Percentiles rank a stretch among this genome's conserved stretches.
Evolutionary conservation across 2,888 invertebrate genomes (phyloP).

Genomic region (Drosophila meridionalis): DNA sequence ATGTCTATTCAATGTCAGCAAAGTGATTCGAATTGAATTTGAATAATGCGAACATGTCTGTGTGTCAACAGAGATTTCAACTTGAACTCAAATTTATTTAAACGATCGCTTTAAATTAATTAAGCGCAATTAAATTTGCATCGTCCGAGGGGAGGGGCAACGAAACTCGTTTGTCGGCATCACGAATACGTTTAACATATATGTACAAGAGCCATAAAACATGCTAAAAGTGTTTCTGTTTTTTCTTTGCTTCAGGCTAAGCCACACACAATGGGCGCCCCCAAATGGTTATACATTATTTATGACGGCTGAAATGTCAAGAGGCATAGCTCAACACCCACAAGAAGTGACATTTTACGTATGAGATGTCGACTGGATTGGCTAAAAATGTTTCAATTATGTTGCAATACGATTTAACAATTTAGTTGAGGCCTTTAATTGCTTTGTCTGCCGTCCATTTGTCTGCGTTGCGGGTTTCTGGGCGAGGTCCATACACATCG

Average conservation of each 20-base stretch:
- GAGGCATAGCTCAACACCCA: conserved; percentile 51
- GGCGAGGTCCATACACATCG: conserved; percentile 9
- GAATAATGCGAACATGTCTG: conserved; percentile 10
- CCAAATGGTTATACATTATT: conserved; percentile 61
- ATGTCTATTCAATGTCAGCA: conserved; percentile 41
- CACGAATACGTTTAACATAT: conserved; percentile 25
- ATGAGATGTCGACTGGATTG: conserved; percentile 19
- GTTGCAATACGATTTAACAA: conserved; percentile 17
- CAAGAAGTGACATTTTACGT: conserved; percentile 49
- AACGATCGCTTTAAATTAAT: conserved; percentile 65
- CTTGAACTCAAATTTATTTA: conserved; percentile 46
- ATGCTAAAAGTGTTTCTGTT: conserved; percentile 30
- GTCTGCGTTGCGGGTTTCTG: neutral
- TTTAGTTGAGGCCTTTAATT: conserved; percentile 36
- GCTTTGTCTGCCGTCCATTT: conserved; percentile 26
- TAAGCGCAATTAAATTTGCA: conserved; percentile 58
- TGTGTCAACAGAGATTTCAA: conserved; percentile 35
- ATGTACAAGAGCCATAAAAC: conserved; percentile 50
- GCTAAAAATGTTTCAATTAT: conserved; percentile 50
- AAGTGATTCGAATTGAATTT: conserved; percentile 16
- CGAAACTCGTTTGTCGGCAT: conserved; percentile 41
- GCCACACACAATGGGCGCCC: conserved; percentile 38
- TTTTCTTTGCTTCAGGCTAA: conserved; percentile 6
- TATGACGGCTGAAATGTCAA: conserved; percentile 54
- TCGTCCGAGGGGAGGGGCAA: conserved; percentile 17